Base-by-base conservation (phyloP, 2,113 vertebrate species). In the Gasterosteus nipponicus region DNA sequence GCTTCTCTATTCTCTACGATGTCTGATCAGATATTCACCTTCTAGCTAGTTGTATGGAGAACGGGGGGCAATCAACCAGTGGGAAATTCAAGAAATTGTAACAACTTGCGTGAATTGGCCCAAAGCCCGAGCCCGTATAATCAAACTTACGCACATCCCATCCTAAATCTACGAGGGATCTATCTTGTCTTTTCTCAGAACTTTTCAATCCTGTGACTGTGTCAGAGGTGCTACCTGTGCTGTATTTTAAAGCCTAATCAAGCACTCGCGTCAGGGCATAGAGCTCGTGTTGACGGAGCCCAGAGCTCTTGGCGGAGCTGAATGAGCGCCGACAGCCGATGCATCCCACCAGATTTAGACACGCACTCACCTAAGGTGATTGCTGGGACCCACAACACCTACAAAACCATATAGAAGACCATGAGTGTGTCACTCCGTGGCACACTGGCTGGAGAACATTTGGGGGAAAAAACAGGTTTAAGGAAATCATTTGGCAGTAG, bases 291-390 rank as follows among this genome's bases (percentile, higher is more conserved):
- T 93, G 92, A 92, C 89, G 90, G 82, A 90, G 73, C 77, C 73
- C 65, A 60, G 67, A 12, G 60, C 80, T 87, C 84, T 80, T 79
- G 86, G 75, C 86, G 41, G 63, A 68, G 61, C 68, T 63, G 75
- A 91, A 89, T 84, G 87, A 86, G 78, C 84, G 86, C 80, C 89
- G 92, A 92, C 87, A 92, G 83, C 64, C 73, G 89, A 89, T 91
- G 93, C 90, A 84, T 82, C 75, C 69, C 64, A 81, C 64, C 62
- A 87, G 81, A 88, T 91, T 85, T 86, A 86, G 78, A 83, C 73
- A 62, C 74, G 77, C 77, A 82, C 81, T 77, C 67, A 81, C 82
- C 84, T 87, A 80, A 81, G 66, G 73, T 75, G 77, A 89, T 68
- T 57, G 62, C 73, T 51, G 8, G 53, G 56, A 75, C 54, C 35